These are phyloP conservation scores for Quadriops clusia DNA, from an alignment of 2,888 invertebrate species.

Conservation along the genomic window DNA sequence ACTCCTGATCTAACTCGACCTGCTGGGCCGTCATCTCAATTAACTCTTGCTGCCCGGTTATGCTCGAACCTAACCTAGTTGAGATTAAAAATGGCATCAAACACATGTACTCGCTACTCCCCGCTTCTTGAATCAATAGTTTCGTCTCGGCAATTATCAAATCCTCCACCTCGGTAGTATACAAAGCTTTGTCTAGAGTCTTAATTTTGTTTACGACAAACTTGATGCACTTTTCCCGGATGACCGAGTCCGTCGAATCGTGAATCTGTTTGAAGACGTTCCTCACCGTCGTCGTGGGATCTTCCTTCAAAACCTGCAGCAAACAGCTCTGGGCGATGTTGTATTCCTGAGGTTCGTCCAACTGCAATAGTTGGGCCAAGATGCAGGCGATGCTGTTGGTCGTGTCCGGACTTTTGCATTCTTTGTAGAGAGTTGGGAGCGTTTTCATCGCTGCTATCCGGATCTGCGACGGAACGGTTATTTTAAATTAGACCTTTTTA, in stretches of 20 bases:
- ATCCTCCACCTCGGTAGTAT: constrained; percentile 78
- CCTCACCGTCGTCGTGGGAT: constrained; percentile 51
- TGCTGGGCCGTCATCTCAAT: constrained; percentile 77
- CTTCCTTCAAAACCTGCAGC: constrained; percentile 61
- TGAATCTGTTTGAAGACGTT: constrained; percentile 45
- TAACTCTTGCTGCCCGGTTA: constrained; percentile 76
- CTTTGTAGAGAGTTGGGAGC: constrained; percentile 76
- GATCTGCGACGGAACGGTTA: constrained; percentile 47
- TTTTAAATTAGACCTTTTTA: constrained; percentile 8
- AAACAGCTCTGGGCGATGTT: constrained; percentile 75
- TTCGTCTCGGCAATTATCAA: constrained; percentile 65
- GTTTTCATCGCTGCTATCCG: constrained; percentile 90
- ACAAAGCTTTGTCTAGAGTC: constrained; percentile 61
- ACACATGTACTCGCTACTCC: constrained; percentile 82
- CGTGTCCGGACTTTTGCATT: constrained; percentile 68
- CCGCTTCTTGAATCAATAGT: constrained; percentile 75
- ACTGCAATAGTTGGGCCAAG: constrained; percentile 78
- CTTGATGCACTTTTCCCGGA: constrained; percentile 77
- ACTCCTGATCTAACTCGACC: constrained; percentile 59
- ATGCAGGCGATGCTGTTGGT: constrained; percentile 84
- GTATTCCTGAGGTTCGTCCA: constrained; percentile 75
- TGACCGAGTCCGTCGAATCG: constrained; percentile 55
- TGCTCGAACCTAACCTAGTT: constrained; percentile 69
- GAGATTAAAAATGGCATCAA: constrained; percentile 77
- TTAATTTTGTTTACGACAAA: constrained; percentile 78